These are phyloP conservation scores for Amblyopsis rosae DNA, from an alignment of 2,113 vertebrate genomes.

Conservation along the genomic window DNA sequence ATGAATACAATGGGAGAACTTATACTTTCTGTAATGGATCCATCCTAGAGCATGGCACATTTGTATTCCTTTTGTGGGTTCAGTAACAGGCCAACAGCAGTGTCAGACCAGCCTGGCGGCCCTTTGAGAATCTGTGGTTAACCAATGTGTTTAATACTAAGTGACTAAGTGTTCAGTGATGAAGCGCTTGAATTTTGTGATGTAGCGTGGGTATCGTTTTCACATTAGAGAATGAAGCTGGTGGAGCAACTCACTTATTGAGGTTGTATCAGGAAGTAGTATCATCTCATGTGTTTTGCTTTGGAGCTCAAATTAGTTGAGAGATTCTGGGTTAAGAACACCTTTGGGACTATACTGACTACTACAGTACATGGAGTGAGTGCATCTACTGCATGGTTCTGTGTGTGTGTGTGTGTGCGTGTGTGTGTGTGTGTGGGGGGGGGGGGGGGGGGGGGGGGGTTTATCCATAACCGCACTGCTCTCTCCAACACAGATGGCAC, in stretches of 20 bases:
- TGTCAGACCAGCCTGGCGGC: too few relatives aligned
- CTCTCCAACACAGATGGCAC: conserved; percentile 71
- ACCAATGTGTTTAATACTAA: conserved; percentile 12
- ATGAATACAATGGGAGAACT: conserved; percentile 11
- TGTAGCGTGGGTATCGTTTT: conserved; percentile 26
- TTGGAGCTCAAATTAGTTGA: conserved; percentile 55
- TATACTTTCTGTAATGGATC: not conserved
- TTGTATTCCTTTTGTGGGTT: conserved; percentile 15
- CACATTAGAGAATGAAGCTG: conserved; percentile 11
- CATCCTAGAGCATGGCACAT: not conserved
- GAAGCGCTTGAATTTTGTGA: not conserved
- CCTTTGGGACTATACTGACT: conserved; percentile 32
- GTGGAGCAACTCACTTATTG: conserved; percentile 36
- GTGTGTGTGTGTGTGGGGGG: not conserved
- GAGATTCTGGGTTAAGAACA: conserved; percentile 53
- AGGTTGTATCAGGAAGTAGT: conserved; percentile 35
- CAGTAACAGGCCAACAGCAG: conserved; percentile 2
- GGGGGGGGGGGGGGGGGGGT: too few relatives aligned
- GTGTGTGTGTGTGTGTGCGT: conserved; percentile 9
- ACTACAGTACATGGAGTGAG: conserved; percentile 4
- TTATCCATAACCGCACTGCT: conserved; percentile 45
- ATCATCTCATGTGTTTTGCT: conserved; percentile 54
- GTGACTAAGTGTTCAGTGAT: not conserved
- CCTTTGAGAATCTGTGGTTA: not conserved
- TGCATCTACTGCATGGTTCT: conserved; percentile 2